Evolutionary conservation across 2,888 invertebrate genomes (phyloP), one percentile per base, ranked within the genome.

Genomic region (Dioctria rufipes): DNA sequence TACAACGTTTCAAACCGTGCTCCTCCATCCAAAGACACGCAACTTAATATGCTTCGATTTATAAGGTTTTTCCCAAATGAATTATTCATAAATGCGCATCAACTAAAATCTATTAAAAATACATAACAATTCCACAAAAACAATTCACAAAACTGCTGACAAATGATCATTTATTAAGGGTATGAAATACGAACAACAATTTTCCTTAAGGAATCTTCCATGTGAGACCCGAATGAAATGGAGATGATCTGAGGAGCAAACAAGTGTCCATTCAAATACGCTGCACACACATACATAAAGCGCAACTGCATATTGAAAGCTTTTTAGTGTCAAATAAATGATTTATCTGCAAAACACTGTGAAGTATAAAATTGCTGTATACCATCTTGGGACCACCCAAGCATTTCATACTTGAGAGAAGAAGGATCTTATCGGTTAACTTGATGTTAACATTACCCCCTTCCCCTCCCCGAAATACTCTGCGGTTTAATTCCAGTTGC

Each of bases 251-350:
- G 11, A 49, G 49, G 11, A 11, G 25, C 69, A 69, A 69, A 69
- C 51, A 69, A 69, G 51, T 51, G 54, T 69, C 51, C 51, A 39
- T 69, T 69, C 46, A 69, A 69, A 49, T 69, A 69, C 49, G 51
- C 69, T 69, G 51, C 49, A 25, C 25, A 25, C 25, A 25, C 25
- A 25, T 25, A 25, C 25, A 25, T 25, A 25, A 25, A 25, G 25
- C 25, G 25, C 25, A 25, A 69, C 69, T 69, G 69, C 69, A 69
- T 69, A 69, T 69, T 69, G 69, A 69, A 69, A 69, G 69, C 69
- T 69, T 69, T 69, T 69, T 69, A 69, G 49, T 69, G 69, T 69
- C 69, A 39, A 51, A 69, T 69, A 69, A 69, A 69, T 69, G 49
- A 69, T 69, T 69, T 69, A 69, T 69, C 69, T 51, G 49, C 25